Evolutionary conservation across 2,888 invertebrate species (phyloP).

Genomic region (Therioaphis trifolii): DNA sequence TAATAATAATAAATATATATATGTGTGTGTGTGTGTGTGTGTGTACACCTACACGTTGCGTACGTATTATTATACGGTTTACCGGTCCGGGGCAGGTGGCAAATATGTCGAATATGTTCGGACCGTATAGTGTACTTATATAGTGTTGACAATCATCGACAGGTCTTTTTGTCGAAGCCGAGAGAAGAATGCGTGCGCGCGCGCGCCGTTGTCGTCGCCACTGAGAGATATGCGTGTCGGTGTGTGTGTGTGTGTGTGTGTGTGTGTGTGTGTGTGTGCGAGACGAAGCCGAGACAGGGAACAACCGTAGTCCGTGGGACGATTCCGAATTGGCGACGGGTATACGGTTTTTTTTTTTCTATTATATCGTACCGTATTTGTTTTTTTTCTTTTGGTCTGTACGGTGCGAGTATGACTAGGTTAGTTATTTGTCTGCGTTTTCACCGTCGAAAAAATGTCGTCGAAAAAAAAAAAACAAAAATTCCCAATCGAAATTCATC

Average conservation of each 20-base stretch:
- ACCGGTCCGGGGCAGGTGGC: constrained; percentile 60
- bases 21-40: too few species aligned
- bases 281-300: not conserved
- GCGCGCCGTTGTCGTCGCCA: not conserved
- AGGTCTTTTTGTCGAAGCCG: constrained; percentile 60
- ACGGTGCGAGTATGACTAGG: not conserved
- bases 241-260: not conserved
- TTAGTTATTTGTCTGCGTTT: constrained; percentile 17
- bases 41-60: too few species aligned
- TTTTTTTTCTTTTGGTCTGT: not conserved
- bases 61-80: not conserved
- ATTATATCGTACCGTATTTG: not conserved
- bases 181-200: constrained; percentile 34
- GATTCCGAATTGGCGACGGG: constrained; percentile 38
- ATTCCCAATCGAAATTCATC: not conserved
- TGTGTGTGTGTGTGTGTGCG: not conserved
- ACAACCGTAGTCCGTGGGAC: not conserved
- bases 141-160: constrained; percentile 62
- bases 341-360: not conserved
- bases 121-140: constrained; percentile 36
- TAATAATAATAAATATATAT: too few species aligned
- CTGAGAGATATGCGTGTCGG: too few species aligned
- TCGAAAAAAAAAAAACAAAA: not conserved
- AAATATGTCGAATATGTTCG: constrained; percentile 60
- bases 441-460: not conserved